Conservation (phyloP, 2,888 invertebrate species). For the Idaea dimidiata region DNA sequence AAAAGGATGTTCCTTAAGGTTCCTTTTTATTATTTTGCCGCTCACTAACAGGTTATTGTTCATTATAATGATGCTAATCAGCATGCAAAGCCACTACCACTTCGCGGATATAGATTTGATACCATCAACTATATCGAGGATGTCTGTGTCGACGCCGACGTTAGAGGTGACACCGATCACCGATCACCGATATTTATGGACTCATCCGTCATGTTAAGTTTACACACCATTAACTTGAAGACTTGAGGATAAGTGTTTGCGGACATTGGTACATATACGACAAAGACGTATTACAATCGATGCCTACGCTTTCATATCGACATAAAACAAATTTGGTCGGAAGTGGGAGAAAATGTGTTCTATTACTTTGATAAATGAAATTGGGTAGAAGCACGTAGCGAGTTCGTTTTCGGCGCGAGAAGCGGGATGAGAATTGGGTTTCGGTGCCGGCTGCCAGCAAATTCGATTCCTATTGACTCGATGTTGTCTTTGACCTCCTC, state of each 20-base stretch:
- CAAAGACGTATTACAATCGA: slow-evolving; percentile 26
- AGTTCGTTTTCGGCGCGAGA: slow-evolving; percentile 31
- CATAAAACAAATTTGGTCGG: slow-evolving; percentile 21
- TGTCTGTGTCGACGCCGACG: slow-evolving; percentile 19
- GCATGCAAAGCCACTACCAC: slow-evolving; percentile 44
- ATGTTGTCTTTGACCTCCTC: not conserved
- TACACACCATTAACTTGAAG: slow-evolving; percentile 47
- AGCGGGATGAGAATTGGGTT: slow-evolving; percentile 33
- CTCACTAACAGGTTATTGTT: slow-evolving; percentile 32
- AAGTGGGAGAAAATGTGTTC: slow-evolving; percentile 27
- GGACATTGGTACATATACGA: slow-evolving; percentile 29
- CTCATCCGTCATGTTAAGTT: slow-evolving; percentile 46
- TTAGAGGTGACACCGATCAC: slow-evolving; percentile 21
- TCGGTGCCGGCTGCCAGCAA: slow-evolving; percentile 38
- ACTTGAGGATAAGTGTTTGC: slow-evolving; percentile 42
- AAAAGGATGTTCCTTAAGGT: too few relatives aligned
- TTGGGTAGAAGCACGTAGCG: slow-evolving; percentile 29
- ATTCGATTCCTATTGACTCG: slow-evolving; percentile 38
- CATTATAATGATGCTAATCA: slow-evolving; percentile 53
- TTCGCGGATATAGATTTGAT: slow-evolving; percentile 41
- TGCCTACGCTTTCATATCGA: slow-evolving; percentile 13
- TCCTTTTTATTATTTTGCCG: too few relatives aligned
- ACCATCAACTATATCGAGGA: slow-evolving; percentile 30
- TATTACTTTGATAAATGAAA: slow-evolving; percentile 34
- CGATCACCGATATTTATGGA: slow-evolving; percentile 44